Percentiles rank a stretch among this genome's conserved stretches.
Evolutionary conservation across 1,140 invertebrate species (phyloP).

Genomic region (Samia ricini): DNA sequence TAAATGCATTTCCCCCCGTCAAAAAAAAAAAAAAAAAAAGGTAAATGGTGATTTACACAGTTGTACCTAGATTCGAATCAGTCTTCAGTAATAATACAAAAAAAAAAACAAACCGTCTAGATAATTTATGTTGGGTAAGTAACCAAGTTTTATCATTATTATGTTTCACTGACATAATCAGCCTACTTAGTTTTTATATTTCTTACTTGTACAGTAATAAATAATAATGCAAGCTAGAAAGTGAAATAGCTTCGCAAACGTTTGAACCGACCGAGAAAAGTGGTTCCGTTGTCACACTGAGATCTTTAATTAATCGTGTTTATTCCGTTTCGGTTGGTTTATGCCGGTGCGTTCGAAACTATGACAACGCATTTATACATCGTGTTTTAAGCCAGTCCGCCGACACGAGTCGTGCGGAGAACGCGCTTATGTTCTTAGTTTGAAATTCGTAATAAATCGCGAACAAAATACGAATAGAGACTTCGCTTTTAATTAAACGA

Average conservation of each 20-base stretch:
- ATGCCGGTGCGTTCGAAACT: slow-evolving; percentile 59
- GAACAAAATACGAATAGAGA: slow-evolving; percentile 22
- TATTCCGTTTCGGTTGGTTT: slow-evolving; percentile 58
- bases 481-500: slow-evolving; percentile 16
- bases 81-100: neutral
- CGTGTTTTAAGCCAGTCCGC: slow-evolving; percentile 44
- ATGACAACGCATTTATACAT: slow-evolving; percentile 47
- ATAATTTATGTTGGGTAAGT: neutral
- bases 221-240: slow-evolving; percentile 53
- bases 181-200: slow-evolving; percentile 35
- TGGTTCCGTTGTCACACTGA: slow-evolving; percentile 28
- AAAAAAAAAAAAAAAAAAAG: too few relatives aligned
- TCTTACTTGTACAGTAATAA: slow-evolving; percentile 26
- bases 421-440: slow-evolving; percentile 32
- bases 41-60: neutral
- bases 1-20: too few relatives aligned
- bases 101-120: slow-evolving; percentile 1
- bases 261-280: slow-evolving; percentile 33
- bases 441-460: slow-evolving; percentile 28
- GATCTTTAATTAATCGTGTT: slow-evolving; percentile 32
- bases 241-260: slow-evolving; percentile 41
- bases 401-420: slow-evolving; percentile 48
- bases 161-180: slow-evolving; percentile 32
- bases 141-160: slow-evolving; percentile 7
- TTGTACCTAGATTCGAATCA: neutral